Evolutionary conservation across 2,888 invertebrate genomes (phyloP).

Genomic region (Chironomus tentans): DNA sequence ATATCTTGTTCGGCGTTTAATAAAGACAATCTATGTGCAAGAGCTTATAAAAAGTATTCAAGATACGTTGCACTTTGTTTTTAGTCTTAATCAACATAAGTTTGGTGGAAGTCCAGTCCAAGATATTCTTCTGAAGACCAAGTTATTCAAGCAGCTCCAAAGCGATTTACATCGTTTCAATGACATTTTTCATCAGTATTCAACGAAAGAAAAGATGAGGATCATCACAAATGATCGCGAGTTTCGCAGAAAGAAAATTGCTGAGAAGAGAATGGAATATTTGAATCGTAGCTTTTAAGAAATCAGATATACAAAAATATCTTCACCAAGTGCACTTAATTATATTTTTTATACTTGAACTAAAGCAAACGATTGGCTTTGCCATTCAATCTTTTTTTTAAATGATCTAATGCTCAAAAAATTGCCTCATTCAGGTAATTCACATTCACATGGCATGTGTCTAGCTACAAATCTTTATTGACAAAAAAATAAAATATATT

Average conservation of each 20-base stretch:
- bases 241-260: neutral
- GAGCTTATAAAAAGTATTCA: constrained; percentile 65
- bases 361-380: neutral
- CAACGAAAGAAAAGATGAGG: neutral
- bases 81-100: constrained; percentile 59
- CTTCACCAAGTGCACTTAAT: constrained; percentile 1
- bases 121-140: constrained; percentile 2
- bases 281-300: neutral
- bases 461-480: neutral
- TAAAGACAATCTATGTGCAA: constrained; percentile 66
- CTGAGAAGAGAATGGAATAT: neutral
- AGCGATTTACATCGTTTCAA: constrained; percentile 4
- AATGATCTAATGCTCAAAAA: too few relatives aligned
- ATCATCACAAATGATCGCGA: constrained; percentile 4
- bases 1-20: constrained; percentile 63
- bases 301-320: neutral
- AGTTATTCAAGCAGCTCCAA: constrained; percentile 1
- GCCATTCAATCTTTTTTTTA: too few relatives aligned
- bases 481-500: neutral
- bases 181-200: neutral
- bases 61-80: constrained; percentile 67
- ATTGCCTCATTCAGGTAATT: too few relatives aligned
- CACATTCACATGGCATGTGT: neutral
- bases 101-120: constrained; percentile 38
- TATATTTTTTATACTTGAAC: neutral